Evolutionary conservation across 30 jellyfish, hydroid and myxozoan genomes (phyloP).

Genomic region (Nemopilema nomurai): DNA sequence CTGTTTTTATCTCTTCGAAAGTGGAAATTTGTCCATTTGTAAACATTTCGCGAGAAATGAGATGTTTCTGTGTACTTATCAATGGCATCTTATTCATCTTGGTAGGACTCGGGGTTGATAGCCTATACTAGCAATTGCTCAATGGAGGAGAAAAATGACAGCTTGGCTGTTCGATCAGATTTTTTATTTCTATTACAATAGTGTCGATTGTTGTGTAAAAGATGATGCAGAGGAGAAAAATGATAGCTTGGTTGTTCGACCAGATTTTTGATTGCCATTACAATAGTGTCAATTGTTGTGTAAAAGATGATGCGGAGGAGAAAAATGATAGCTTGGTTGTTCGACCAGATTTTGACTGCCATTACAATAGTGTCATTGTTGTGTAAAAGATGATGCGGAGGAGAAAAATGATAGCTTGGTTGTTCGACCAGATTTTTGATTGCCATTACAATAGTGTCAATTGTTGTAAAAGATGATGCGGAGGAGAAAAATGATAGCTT

Average conservation of each 20-base stretch:
- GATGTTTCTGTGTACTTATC: conserved; percentile 46
- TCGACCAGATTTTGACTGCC: background rate
- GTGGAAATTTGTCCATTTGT: conserved; percentile 10
- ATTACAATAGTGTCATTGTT: background rate
- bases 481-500: background rate
- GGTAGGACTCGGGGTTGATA: conserved; percentile 54
- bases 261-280: background rate
- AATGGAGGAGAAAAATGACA: conserved; percentile 50
- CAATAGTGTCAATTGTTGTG: background rate
- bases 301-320: background rate
- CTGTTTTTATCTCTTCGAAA: background rate
- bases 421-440: background rate
- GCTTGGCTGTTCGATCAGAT: conserved; percentile 40
- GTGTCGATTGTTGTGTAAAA: background rate
- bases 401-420: background rate
- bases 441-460: background rate
- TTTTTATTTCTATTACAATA: background rate
- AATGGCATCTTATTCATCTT: conserved; percentile 12
- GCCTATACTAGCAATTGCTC: conserved; percentile 47
- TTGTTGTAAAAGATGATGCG: background rate
- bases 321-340: background rate
- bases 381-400: background rate
- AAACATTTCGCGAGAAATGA: conserved; percentile 43
- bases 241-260: background rate
- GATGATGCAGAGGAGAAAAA: background rate